A percentile compares a stretch with the other conserved stretches of the same genome.
Conservation (phyloP, 2,797 vertebrate species). For the Platyrinchus mystaceus region DNA sequence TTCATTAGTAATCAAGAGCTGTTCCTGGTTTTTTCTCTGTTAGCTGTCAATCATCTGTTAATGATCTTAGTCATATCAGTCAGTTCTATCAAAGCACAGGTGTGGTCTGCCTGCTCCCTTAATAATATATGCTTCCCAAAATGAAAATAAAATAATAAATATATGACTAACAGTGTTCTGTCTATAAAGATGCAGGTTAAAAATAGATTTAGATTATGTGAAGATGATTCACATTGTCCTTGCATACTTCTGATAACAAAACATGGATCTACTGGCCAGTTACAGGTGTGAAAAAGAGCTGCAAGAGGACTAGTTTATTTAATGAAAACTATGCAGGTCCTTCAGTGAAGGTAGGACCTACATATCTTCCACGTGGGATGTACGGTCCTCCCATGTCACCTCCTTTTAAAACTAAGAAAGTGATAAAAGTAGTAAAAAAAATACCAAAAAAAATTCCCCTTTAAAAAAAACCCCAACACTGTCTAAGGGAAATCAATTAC, state of each 20-base stretch:
- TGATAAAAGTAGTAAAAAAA: neutral
- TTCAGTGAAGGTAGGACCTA: neutral
- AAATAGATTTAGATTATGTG: neutral
- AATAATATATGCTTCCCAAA: neutral
- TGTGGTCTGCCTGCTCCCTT: neutral
- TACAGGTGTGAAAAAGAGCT: neutral
- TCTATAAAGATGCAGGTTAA: neutral
- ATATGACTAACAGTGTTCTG: neutral
- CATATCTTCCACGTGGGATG: neutral
- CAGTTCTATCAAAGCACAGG: neutral
- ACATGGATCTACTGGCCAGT: neutral
- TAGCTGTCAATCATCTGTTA: neutral
- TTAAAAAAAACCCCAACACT: neutral
- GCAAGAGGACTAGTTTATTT: neutral
- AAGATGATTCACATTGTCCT: neutral
- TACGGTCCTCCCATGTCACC: neutral
- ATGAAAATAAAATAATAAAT: neutral
- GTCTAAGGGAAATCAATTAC: neutral
- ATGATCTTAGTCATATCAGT: neutral
- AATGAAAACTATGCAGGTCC: neutral
- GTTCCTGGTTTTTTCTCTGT: neutral
- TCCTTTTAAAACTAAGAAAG: neutral
- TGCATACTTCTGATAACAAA: neutral
- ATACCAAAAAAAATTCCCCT: neutral
- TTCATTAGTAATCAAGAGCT: neutral